A percentile compares a stretch with the other conserved stretches of the same genome.
These are phyloP conservation scores for Apeltes quadracus DNA, from an alignment of 2,113 vertebrate species.

Conservation along the genomic window DNA sequence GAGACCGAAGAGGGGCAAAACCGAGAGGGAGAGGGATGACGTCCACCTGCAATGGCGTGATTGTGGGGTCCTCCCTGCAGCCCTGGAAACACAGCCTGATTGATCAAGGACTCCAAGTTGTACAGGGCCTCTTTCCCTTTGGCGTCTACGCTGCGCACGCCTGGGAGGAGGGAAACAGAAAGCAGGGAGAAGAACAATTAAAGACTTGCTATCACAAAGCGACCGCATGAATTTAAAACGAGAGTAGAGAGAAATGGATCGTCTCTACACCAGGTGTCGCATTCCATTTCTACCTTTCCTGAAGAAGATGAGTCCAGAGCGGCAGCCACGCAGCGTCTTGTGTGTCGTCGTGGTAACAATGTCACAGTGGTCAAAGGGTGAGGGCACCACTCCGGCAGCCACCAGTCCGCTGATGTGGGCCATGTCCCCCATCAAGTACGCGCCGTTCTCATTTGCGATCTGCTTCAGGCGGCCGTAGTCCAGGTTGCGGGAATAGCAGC, in stretches of 20 bases:
- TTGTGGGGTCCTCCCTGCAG: conserved; percentile 98
- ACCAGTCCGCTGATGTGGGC: conserved; percentile 96
- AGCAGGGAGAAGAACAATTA: not conserved
- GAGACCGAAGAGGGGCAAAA: not conserved
- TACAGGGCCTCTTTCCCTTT: conserved; percentile 91
- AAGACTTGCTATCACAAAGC: not conserved
- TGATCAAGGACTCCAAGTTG: conserved; percentile 92
- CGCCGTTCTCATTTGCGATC: conserved; percentile 87
- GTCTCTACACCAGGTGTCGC: not conserved
- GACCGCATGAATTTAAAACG: too few relatives aligned
- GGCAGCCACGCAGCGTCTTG: conserved; percentile 95
- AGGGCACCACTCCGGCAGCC: conserved; percentile 89
- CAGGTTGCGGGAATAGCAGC: conserved; percentile 95
- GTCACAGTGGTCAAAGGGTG: conserved; percentile 91
- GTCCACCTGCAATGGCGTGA: conserved; percentile 93
- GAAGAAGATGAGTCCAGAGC: conserved; percentile 93
- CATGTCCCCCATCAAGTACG: conserved; percentile 94
- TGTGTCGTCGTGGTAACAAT: conserved; percentile 95
- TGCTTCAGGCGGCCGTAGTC: conserved; percentile 89
- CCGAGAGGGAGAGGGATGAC: not conserved
- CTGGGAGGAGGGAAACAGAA: conserved; percentile 62
- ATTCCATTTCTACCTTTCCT: conserved; percentile 84
- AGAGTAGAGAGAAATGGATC: not conserved
- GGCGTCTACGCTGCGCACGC: conserved; percentile 86
- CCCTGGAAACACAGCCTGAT: conserved; percentile 95